Percentiles rank a stretch among this genome's conserved stretches.
Conservation (phyloP, 2,113 vertebrate genomes). For the Rhabdomys dilectus region DNA sequence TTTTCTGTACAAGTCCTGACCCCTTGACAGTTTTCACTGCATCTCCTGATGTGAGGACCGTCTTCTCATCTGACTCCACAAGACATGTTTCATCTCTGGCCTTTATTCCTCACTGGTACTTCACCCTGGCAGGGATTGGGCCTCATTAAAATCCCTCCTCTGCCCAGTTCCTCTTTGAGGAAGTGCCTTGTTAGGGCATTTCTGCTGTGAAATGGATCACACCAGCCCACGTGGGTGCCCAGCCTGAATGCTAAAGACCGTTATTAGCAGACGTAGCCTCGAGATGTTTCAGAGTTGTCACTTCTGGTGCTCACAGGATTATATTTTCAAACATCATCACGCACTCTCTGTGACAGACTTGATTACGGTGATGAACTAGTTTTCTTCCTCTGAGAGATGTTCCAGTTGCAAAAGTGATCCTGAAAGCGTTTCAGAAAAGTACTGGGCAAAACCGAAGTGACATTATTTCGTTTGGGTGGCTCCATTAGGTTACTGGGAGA, state of each 20-base stretch:
- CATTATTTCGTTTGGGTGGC: constrained; percentile 7
- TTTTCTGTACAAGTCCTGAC: constrained; percentile 38
- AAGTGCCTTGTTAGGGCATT: constrained; percentile 77
- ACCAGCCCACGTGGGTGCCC: constrained; percentile 65
- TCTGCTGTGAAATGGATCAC: constrained; percentile 73
- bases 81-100: not conserved
- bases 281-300: constrained; percentile 86
- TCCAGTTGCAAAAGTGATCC: constrained; percentile 85
- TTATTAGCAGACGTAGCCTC: constrained; percentile 86
- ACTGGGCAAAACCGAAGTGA: constrained; percentile 75
- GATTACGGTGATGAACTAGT: constrained; percentile 87
- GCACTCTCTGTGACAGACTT: constrained; percentile 84
- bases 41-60: constrained; percentile 18
- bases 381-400: constrained; percentile 88
- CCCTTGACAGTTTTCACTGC: not conserved
- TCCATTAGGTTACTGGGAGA: constrained; percentile 2
- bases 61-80: constrained; percentile 48
- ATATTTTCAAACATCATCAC: constrained; percentile 88
- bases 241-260: constrained; percentile 83
- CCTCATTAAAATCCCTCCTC: constrained; percentile 79
- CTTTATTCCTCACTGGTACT: constrained; percentile 70
- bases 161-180: constrained; percentile 67
- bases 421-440: constrained; percentile 80
- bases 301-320: constrained; percentile 86
- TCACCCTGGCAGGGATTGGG: constrained; percentile 62